A percentile compares a stretch with the other conserved stretches of the same genome.
These are phyloP conservation scores for Stegostoma tigrinum DNA, from an alignment of 2,113 vertebrate species.

Conservation along the genomic window DNA sequence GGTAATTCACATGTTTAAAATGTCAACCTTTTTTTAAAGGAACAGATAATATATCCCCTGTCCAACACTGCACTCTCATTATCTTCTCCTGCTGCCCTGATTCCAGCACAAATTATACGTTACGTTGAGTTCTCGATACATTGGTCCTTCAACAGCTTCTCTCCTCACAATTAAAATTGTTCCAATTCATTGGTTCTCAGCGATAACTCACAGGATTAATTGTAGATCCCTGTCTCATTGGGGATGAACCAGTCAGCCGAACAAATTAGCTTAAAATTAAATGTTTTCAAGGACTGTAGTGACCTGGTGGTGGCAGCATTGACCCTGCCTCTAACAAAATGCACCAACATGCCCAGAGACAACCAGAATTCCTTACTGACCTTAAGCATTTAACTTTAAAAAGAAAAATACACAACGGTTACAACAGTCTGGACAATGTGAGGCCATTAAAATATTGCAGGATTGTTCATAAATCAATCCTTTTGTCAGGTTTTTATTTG, in stretches of 20 bases:
- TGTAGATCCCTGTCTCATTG: conserved; percentile 15
- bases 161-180: conserved; percentile 20
- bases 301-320: conserved; percentile 6
- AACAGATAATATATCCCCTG: conserved; percentile 22
- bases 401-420: background rate
- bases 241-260: background rate
- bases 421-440: background rate
- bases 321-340: background rate
- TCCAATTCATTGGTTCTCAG: conserved; percentile 16
- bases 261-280: conserved; percentile 10
- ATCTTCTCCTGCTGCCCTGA: conserved; percentile 16
- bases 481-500: background rate
- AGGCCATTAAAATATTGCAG: background rate
- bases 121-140: background rate
- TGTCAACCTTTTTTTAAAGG: background rate
- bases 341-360: background rate
- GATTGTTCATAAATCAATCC: background rate
- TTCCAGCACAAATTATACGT: conserved; percentile 31
- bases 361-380: background rate
- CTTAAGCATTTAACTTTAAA: background rate
- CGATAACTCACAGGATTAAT: conserved; percentile 21
- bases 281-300: background rate
- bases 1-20: conserved; percentile 22
- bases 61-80: conserved; percentile 16
- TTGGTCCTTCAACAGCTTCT: background rate